Conservation (phyloP, 2,113 vertebrate species). For the Ammodytes marinus region DNA sequence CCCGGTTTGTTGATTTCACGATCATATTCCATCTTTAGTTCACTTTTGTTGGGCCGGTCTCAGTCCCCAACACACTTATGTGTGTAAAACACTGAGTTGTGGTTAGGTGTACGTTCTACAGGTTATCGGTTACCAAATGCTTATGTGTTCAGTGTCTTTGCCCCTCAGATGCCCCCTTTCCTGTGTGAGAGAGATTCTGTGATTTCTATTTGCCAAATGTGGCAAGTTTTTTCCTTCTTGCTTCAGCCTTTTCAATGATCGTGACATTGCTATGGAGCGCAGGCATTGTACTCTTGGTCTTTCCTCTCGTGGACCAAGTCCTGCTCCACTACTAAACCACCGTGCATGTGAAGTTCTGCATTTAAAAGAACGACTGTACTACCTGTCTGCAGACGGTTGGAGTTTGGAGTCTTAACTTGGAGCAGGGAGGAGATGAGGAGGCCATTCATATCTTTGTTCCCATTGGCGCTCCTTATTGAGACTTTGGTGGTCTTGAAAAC, state of each 20-base stretch:
- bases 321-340: slow-evolving; percentile 43
- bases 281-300: slow-evolving; percentile 28
- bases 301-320: slow-evolving; percentile 40
- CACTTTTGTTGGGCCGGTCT: slow-evolving; percentile 21
- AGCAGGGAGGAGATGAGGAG: slow-evolving; percentile 41
- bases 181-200: slow-evolving; percentile 61
- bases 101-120: slow-evolving; percentile 41
- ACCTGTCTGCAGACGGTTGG: slow-evolving; percentile 27
- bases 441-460: slow-evolving; percentile 23
- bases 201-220: slow-evolving; percentile 58
- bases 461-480: slow-evolving; percentile 50
- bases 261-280: slow-evolving; percentile 64
- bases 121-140: slow-evolving; percentile 63
- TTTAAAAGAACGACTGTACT: slow-evolving; percentile 12
- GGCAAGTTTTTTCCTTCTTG: slow-evolving; percentile 52
- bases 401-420: slow-evolving; percentile 26
- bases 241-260: slow-evolving; percentile 78
- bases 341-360: slow-evolving; percentile 43
- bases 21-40: slow-evolving; percentile 16
- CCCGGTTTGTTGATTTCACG: slow-evolving; percentile 27
- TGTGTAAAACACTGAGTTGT: slow-evolving; percentile 49
- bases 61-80: slow-evolving; percentile 30
- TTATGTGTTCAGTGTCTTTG: slow-evolving; percentile 60
- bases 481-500: slow-evolving; percentile 21
- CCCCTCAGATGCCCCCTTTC: slow-evolving; percentile 27